These are phyloP conservation scores for Tonatia bakeri DNA, from an alignment of 2,113 vertebrate species.

Conservation along the genomic window DNA sequence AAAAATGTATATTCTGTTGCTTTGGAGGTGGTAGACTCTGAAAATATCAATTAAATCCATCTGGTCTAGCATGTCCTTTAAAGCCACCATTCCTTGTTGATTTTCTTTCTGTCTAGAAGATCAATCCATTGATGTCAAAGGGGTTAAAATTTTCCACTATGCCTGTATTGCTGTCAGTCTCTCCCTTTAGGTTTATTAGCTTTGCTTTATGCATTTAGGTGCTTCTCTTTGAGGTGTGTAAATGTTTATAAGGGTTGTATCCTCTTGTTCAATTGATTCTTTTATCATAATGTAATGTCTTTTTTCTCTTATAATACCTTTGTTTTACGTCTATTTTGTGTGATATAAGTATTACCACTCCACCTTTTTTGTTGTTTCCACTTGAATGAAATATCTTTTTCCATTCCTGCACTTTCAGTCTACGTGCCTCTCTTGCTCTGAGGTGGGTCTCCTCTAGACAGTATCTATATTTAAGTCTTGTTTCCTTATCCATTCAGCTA, in stretches of 20 bases:
- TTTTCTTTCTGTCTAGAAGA: background rate
- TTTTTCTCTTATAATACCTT: too few species aligned
- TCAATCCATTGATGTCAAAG: background rate
- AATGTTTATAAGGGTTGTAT: background rate
- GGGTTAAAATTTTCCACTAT: background rate
- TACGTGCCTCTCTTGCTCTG: too few species aligned
- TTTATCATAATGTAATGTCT: background rate
- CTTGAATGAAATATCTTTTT: too few species aligned
- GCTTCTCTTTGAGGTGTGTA: background rate
- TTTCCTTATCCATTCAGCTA: too few species aligned
- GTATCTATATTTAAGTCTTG: too few species aligned
- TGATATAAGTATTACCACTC: too few species aligned
- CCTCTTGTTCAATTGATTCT: background rate
- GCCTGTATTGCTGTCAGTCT: background rate
- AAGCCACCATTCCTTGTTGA: background rate
- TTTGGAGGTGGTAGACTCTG: too few species aligned
- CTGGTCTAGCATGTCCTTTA: background rate
- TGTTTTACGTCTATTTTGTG: too few species aligned
- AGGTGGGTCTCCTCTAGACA: too few species aligned
- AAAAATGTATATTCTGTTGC: too few species aligned
- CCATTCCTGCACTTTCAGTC: too few species aligned
- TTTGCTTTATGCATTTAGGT: background rate
- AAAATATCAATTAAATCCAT: background rate
- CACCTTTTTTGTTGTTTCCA: too few species aligned
- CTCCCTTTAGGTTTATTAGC: background rate